Percentiles rank a stretch among this genome's conserved stretches.
Conservation (phyloP, 2,888 invertebrate species). For the Chloromyia formosa region DNA sequence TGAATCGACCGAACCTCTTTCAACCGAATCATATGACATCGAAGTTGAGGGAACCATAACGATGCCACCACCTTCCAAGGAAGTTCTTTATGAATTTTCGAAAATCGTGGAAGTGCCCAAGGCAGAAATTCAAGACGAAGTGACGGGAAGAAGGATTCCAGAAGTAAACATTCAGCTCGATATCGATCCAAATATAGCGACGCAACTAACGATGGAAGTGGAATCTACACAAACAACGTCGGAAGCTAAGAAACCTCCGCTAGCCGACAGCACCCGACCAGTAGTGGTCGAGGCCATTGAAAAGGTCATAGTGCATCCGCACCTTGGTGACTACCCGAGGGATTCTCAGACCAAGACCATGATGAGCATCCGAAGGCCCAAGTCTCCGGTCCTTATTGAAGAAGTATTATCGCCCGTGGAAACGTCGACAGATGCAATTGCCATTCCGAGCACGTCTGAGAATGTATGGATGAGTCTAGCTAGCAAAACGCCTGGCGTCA, state of each 20-base stretch:
- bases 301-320: slow-evolving; percentile 47
- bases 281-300: slow-evolving; percentile 6
- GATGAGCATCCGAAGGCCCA: slow-evolving; percentile 56
- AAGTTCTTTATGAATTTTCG: slow-evolving; percentile 57
- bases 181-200: slow-evolving; percentile 54
- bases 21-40: slow-evolving; percentile 61
- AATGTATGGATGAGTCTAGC: slow-evolving; percentile 57
- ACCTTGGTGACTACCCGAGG: neutral
- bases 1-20: slow-evolving; percentile 59
- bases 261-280: slow-evolving; percentile 49
- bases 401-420: slow-evolving; percentile 65
- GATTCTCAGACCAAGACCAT: slow-evolving; percentile 21
- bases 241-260: neutral
- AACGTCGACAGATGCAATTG: slow-evolving; percentile 62
- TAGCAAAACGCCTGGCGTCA: slow-evolving; percentile 26
- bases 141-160: slow-evolving; percentile 59
- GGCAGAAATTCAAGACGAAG: slow-evolving; percentile 63
- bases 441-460: slow-evolving; percentile 61
- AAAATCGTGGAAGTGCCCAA: slow-evolving; percentile 59
- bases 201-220: slow-evolving; percentile 52
- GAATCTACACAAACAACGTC: neutral
- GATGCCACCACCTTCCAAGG: slow-evolving; percentile 63
- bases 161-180: slow-evolving; percentile 59
- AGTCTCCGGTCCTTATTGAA: slow-evolving; percentile 67
- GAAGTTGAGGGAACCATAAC: slow-evolving; percentile 70